phyloP scores from a whole-genome alignment of 2,797 vertebrate species.

The Channa striata region DNA sequence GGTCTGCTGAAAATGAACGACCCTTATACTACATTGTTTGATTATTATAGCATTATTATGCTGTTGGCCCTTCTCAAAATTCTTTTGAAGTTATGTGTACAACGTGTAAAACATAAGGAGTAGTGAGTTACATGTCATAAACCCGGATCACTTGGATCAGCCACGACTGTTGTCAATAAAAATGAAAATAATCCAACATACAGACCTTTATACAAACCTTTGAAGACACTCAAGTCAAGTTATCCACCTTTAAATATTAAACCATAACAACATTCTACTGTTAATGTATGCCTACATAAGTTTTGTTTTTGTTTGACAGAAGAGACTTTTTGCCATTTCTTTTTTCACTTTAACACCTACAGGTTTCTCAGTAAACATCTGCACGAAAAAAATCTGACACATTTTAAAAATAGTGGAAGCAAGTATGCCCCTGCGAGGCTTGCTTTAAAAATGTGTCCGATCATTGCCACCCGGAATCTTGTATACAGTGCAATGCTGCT shows the following conservation, averaged over 20 bases:
- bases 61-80: constrained; percentile 20
- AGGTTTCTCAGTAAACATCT: constrained; percentile 1
- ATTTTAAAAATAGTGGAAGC: constrained; percentile 5
- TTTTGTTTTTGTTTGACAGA: background rate
- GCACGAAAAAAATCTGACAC: background rate
- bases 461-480: constrained; percentile 20
- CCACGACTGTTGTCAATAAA: constrained; percentile 40
- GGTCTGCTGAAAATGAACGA: no score
- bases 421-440: background rate
- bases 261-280: no score
- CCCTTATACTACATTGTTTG: no score
- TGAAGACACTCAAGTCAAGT: background rate
- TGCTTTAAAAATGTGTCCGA: constrained; percentile 9
- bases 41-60: background rate
- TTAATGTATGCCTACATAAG: no score
- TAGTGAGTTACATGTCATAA: constrained; percentile 31
- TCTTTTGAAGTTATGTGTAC: constrained; percentile 32
- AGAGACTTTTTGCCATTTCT: background rate
- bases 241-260: no score
- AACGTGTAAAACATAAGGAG: constrained; percentile 48
- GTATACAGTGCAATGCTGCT: constrained; percentile 12
- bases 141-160: constrained; percentile 23
- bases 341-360: background rate
- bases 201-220: constrained; percentile 13
- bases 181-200: background rate